Percentiles rank a stretch among this genome's conserved stretches.
Conservation (phyloP, 2,888 invertebrate genomes). For the Esperia sulphurella region DNA sequence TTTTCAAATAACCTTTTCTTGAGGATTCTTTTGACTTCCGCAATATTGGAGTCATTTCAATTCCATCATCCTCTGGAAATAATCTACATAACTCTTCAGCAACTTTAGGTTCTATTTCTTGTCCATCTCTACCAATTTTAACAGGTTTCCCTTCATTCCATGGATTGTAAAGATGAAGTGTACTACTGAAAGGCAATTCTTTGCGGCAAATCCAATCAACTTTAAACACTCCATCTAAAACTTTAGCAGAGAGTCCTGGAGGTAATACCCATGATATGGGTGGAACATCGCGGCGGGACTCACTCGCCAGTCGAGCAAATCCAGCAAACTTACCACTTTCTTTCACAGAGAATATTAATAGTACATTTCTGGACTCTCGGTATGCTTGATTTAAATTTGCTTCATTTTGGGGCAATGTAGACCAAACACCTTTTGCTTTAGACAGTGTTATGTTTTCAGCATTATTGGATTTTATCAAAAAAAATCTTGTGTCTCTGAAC, state of each 20-base stretch:
- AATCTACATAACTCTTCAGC: conserved; percentile 96
- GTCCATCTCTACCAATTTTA: conserved; percentile 99
- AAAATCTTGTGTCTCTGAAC: conserved; percentile 96
- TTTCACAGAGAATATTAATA: conserved; percentile 97
- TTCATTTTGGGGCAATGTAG: conserved; percentile 98
- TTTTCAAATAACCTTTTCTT: conserved; percentile 79
- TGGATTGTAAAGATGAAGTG: conserved; percentile 95
- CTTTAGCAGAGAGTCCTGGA: conserved; percentile 94
- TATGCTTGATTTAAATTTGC: conserved; percentile 96
- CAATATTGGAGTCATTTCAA: conserved; percentile 93
- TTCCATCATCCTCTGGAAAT: conserved; percentile 95
- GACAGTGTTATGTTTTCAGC: conserved; percentile 97
- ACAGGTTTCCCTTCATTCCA: conserved; percentile 99
- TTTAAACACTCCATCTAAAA: conserved; percentile 96
- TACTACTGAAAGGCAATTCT: conserved; percentile 94
- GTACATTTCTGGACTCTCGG: conserved; percentile 94
- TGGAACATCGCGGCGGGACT: conserved; percentile 93
- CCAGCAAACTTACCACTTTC: conserved; percentile 98
- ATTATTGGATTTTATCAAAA: conserved; percentile 98
- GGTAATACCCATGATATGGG: conserved; percentile 97
- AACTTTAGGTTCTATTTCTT: conserved; percentile 97
- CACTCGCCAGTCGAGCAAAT: conserved; percentile 93
- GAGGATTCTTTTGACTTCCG: conserved; percentile 92
- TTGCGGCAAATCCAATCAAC: conserved; percentile 98
- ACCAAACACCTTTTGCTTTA: conserved; percentile 98